Percentiles rank a stretch among this genome's conserved stretches.
phyloP scores from a whole-genome alignment of 2,888 invertebrate genomes.

The Eristalinus aeneus region DNA sequence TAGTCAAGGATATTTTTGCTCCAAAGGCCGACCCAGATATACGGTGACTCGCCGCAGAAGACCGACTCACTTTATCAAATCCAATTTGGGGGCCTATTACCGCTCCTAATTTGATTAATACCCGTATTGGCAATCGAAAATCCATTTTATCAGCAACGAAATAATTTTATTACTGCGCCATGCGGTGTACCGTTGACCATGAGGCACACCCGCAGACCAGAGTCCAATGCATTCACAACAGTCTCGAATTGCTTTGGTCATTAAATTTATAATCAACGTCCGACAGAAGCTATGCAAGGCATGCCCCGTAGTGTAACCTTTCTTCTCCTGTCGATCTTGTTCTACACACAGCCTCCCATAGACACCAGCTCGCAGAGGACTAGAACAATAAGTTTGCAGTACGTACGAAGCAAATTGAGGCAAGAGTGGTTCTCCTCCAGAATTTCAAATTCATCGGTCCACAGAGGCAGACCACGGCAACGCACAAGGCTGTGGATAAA shows the following conservation, averaged over 20 bases:
- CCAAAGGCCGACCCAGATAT: neutral
- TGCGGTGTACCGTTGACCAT: conserved; percentile 5
- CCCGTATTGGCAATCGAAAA: conserved; percentile 27
- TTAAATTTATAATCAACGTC: conserved; percentile 48
- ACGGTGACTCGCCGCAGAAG: neutral
- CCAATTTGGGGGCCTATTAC: neutral
- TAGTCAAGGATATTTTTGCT: too few relatives aligned
- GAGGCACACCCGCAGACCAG: neutral
- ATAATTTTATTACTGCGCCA: conserved; percentile 54
- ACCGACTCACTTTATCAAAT: neutral
- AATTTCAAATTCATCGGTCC: conserved; percentile 38
- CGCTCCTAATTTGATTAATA: conserved; percentile 30
- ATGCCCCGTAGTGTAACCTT: conserved; percentile 23
- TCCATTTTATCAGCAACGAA: conserved; percentile 32
- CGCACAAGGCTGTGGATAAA: conserved; percentile 6
- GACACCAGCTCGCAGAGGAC: neutral
- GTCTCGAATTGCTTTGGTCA: conserved; percentile 31
- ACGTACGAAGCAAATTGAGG: neutral
- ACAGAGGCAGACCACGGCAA: conserved; percentile 15
- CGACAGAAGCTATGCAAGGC: conserved; percentile 33
- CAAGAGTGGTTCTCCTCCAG: conserved; percentile 10
- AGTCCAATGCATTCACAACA: neutral
- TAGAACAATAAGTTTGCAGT: neutral
- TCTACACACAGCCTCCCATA: neutral
- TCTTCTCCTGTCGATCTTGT: conserved; percentile 26